Percentiles rank a stretch among this genome's conserved stretches.
Evolutionary conservation across 2,797 vertebrate genomes (phyloP).

Genomic region (Gallinago nigripennis): DNA sequence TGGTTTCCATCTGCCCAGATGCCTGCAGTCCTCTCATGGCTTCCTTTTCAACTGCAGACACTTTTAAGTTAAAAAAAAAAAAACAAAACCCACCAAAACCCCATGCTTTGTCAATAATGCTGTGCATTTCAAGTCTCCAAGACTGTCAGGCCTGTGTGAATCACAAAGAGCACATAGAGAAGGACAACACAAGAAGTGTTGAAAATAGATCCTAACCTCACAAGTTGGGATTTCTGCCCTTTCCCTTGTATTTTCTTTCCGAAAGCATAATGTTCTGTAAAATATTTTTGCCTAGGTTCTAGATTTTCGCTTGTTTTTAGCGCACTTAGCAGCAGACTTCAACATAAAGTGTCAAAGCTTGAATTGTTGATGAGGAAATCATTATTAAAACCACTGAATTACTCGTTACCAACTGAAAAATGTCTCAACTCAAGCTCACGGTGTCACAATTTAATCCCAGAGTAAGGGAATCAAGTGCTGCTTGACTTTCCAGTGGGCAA

Average conservation of each 20-base stretch:
- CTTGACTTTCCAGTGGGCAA: background rate
- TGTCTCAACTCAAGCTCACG: background rate
- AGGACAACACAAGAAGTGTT: background rate
- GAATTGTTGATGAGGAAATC: slow-evolving; percentile 27
- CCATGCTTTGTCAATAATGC: background rate
- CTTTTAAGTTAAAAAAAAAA: background rate
- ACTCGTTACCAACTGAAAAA: background rate
- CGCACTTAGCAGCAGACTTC: background rate
- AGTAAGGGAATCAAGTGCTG: background rate
- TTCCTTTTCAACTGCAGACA: background rate
- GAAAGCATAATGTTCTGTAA: background rate
- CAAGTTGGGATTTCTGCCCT: background rate
- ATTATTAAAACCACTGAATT: background rate
- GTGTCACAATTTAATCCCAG: background rate
- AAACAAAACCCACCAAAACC: too few species aligned
- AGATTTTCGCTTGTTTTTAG: background rate
- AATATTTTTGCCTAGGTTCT: background rate
- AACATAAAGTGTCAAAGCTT: background rate
- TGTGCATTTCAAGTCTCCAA: background rate
- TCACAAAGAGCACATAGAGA: background rate
- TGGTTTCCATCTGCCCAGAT: background rate
- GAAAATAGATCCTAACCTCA: background rate
- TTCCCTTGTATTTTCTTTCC: background rate
- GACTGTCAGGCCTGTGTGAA: background rate
- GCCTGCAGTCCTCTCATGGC: background rate